Percentiles rank a stretch among this genome's conserved stretches.
phyloP scores from a whole-genome alignment of 2,888 invertebrate genomes.

The Limnephilus marmoratus region DNA sequence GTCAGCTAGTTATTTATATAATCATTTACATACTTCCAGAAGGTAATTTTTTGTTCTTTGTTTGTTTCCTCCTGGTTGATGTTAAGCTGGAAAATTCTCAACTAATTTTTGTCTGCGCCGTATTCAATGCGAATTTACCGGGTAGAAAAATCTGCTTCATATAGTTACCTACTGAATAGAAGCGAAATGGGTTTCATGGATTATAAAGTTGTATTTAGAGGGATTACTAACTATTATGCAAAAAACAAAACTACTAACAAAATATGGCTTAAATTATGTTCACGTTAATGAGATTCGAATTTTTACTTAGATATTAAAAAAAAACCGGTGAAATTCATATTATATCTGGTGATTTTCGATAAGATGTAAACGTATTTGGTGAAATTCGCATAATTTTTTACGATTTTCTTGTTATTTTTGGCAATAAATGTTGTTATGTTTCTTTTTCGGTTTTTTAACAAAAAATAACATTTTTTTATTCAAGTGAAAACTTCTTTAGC shows the following conservation, averaged over 20 bases:
- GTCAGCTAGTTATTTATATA: not conserved
- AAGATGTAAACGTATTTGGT: too few species aligned
- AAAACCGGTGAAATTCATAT: too few species aligned
- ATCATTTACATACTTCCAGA: not conserved
- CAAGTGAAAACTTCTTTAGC: too few species aligned
- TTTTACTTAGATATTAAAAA: too few species aligned
- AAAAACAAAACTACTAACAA: not conserved
- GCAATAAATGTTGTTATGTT: too few species aligned
- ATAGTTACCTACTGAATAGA: not conserved
- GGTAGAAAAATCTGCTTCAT: constrained; percentile 26
- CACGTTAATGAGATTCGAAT: not conserved
- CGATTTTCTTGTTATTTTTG: too few species aligned
- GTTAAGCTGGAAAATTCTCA: not conserved
- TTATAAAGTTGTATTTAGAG: not conserved
- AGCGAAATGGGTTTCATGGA: constrained; percentile 16
- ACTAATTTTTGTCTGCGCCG: constrained; percentile 8
- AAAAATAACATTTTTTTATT: too few species aligned
- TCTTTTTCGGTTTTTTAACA: too few species aligned
- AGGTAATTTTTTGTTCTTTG: not conserved
- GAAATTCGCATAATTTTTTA: too few species aligned
- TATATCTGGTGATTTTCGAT: too few species aligned
- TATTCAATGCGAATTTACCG: constrained; percentile 26
- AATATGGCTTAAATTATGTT: not conserved
- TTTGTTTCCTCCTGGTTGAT: not conserved
- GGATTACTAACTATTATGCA: not conserved